Conservation (phyloP, 2,113 vertebrate genomes). For the Andinoacara biseriatus region DNA sequence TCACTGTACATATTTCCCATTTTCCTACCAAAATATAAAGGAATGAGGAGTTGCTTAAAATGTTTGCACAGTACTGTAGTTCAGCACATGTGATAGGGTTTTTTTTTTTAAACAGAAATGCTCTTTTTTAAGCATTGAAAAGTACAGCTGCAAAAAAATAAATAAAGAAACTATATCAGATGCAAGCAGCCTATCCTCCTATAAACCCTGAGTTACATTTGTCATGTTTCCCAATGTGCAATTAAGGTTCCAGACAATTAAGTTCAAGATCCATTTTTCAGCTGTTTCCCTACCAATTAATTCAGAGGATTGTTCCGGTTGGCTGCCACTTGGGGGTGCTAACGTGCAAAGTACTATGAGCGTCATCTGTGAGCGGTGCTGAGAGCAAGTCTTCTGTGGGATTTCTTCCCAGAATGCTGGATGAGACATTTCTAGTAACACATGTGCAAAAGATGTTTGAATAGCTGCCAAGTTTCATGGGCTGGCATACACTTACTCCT, state of each 20-base stretch:
- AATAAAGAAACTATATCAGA: not conserved
- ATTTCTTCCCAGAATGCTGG: too few relatives aligned
- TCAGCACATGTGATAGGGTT: not conserved
- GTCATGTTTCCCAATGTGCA: not conserved
- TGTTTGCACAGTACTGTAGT: not conserved
- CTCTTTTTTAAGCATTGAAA: not conserved
- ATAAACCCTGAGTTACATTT: not conserved
- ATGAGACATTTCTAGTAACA: not conserved
- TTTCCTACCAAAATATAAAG: not conserved
- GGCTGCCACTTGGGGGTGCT: constrained; percentile 10
- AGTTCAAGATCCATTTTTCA: not conserved
- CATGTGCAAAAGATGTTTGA: constrained; percentile 1
- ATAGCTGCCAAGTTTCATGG: not conserved
- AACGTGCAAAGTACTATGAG: constrained; percentile 3
- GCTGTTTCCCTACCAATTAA: not conserved
- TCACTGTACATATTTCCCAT: too few relatives aligned
- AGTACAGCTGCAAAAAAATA: not conserved
- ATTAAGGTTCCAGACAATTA: not conserved
- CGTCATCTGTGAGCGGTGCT: not conserved
- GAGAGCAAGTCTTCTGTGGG: not conserved
- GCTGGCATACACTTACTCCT: not conserved
- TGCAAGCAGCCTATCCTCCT: not conserved
- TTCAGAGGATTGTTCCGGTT: not conserved
- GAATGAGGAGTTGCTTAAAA: not conserved
- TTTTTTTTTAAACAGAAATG: not conserved